Evolutionary conservation across 1,140 invertebrate species (phyloP).

Genomic region (Planococcus citri): DNA sequence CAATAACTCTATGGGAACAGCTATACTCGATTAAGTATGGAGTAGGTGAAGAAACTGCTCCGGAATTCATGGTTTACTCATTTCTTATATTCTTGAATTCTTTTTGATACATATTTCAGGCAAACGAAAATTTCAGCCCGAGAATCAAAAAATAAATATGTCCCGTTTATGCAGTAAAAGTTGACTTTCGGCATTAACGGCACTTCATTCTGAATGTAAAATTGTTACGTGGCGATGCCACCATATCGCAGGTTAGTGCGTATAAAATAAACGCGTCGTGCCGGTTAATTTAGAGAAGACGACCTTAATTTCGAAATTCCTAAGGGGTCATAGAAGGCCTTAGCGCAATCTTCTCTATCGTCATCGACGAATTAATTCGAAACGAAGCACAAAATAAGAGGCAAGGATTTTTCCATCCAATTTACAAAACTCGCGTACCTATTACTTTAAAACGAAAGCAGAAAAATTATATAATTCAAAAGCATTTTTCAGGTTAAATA

Average conservation of each 20-base stretch:
- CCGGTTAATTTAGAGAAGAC: conserved; percentile 2
- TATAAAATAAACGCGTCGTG: background rate
- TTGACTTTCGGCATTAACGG: background rate
- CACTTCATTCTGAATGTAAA: background rate
- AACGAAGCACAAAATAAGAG: background rate
- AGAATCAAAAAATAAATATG: background rate
- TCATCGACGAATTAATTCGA: background rate
- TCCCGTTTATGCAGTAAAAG: background rate
- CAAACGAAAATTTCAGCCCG: background rate
- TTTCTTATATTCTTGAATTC: background rate
- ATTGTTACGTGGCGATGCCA: background rate
- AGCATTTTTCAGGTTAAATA: background rate
- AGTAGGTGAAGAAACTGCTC: no score
- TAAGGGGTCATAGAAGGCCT: background rate
- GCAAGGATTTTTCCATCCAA: background rate
- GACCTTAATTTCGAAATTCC: background rate
- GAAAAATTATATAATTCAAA: no score
- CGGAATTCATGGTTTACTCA: no score
- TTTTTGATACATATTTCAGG: background rate
- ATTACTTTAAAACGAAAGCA: background rate
- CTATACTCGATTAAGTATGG: no score
- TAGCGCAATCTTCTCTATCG: background rate
- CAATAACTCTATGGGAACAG: no score
- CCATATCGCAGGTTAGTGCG: background rate
- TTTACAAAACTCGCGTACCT: background rate